These are phyloP conservation scores for Myzus persicae DNA, from an alignment of 1,140 invertebrate genomes.

Conservation along the genomic window DNA sequence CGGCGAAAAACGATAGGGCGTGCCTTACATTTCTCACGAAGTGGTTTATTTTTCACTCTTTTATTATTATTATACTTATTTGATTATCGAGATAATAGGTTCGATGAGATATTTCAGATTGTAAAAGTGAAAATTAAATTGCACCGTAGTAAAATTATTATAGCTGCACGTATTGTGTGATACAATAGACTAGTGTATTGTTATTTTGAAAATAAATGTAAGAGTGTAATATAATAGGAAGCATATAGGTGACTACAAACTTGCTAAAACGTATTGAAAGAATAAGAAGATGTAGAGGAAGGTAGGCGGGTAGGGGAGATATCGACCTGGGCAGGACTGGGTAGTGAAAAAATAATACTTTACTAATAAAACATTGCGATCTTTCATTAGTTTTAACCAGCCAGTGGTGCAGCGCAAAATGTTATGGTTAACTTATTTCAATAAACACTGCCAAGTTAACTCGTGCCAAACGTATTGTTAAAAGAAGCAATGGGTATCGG, in stretches of 20 bases:
- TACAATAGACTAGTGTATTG: slow-evolving; percentile 24
- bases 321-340: not conserved
- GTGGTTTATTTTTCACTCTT: slow-evolving; percentile 39
- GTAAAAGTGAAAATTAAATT: slow-evolving; percentile 57
- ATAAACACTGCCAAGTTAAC: slow-evolving; percentile 9
- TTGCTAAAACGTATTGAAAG: not conserved
- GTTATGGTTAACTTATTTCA: slow-evolving; percentile 28
- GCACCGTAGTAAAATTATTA: slow-evolving; percentile 40
- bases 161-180: not conserved
- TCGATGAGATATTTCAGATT: slow-evolving; percentile 44
- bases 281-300: not conserved
- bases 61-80: slow-evolving; percentile 35
- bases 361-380: not conserved
- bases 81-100: slow-evolving; percentile 53
- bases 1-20: slow-evolving; percentile 33
- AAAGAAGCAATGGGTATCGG: not conserved
- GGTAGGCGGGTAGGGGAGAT: not conserved
- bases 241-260: not conserved
- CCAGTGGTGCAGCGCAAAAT: not conserved
- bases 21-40: slow-evolving; percentile 49
- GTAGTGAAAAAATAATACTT: not conserved
- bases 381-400: not conserved
- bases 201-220: slow-evolving; percentile 31
- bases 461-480: slow-evolving; percentile 40
- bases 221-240: not conserved